These are phyloP conservation scores for Xerus rutilus DNA, from an alignment of 2,797 vertebrate genomes.

Conservation along the genomic window DNA sequence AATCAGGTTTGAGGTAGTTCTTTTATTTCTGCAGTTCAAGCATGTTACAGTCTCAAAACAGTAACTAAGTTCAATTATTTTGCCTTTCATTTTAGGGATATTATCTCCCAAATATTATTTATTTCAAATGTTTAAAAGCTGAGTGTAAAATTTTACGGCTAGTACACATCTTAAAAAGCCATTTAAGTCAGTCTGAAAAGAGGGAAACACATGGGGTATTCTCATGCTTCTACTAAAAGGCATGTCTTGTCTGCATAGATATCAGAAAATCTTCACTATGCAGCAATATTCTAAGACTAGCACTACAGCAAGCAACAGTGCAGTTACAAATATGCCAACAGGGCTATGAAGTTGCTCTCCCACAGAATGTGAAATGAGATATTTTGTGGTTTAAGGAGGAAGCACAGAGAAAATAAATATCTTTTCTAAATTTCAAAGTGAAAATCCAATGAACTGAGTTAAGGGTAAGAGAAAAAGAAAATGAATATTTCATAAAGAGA, in stretches of 20 bases:
- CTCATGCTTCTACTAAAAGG: neutral
- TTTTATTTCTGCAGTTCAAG: conserved; percentile 29
- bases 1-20: neutral
- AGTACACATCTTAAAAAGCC: neutral
- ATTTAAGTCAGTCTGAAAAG: neutral
- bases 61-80: conserved; percentile 53
- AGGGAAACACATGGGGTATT: neutral
- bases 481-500: conserved; percentile 1
- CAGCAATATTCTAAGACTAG: conserved; percentile 14
- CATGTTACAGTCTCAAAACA: conserved; percentile 41
- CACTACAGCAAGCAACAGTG: neutral
- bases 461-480: conserved; percentile 34
- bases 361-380: neutral
- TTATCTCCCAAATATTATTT: conserved; percentile 38
- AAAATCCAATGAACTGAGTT: conserved; percentile 46
- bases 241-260: neutral
- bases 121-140: conserved; percentile 55
- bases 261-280: conserved; percentile 55
- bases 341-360: neutral
- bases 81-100: conserved; percentile 50
- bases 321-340: neutral
- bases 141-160: conserved; percentile 17
- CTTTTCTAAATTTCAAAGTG: conserved; percentile 49
- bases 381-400: conserved; percentile 18
- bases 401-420: neutral